Evolutionary conservation across 2,113 vertebrate species (phyloP), one percentile per base, ranked within the genome.

Genomic region (Rhinolophus sinicus): DNA sequence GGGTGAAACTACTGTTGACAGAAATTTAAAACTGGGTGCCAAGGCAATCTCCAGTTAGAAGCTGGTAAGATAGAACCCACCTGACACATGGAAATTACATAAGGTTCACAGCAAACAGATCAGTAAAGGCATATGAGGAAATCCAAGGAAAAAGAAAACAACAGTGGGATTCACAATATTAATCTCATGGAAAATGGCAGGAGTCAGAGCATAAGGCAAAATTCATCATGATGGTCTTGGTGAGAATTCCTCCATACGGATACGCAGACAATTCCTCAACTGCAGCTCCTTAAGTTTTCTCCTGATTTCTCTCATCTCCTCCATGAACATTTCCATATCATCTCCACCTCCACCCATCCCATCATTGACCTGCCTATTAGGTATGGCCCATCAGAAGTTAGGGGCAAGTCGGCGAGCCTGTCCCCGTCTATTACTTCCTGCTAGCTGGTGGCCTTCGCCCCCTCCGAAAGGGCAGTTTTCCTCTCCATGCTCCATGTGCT

Each of bases 241-340:
- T 97, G 96, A 96, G 14, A 97, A 95, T 76, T 96, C 96, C 44
- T 90, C 97, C 96, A 96, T 96, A n/a, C 96, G 95, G 60, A 97
- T 95, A 50, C 90, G 84, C 88, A 97, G 94, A 62, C 96, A 96
- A 92, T 97, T 98, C 77, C 97, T 96, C 94, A 97, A 33, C 70
- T 97, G 95, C 58, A 98, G 84, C 96, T 98, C 97, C 84, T 90
- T 97, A 95, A 96, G 94, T 94, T 98, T 98, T 94, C 97, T 97
- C 94, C 97, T 96, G 93, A 97, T 97, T 96, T 96, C 97, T 88
- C 97, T 96, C 96, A 97, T 96, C 90, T 98, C 97, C 76, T 97
- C 97, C 95, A 97, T 98, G 93, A 98, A 97, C 88, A 97, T 94
- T 97, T 97, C 97, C 97, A 97, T 96, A 88, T 97, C 97, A 77